Conservation (phyloP, 2,888 invertebrate genomes). For the Nemurella pictetii region DNA sequence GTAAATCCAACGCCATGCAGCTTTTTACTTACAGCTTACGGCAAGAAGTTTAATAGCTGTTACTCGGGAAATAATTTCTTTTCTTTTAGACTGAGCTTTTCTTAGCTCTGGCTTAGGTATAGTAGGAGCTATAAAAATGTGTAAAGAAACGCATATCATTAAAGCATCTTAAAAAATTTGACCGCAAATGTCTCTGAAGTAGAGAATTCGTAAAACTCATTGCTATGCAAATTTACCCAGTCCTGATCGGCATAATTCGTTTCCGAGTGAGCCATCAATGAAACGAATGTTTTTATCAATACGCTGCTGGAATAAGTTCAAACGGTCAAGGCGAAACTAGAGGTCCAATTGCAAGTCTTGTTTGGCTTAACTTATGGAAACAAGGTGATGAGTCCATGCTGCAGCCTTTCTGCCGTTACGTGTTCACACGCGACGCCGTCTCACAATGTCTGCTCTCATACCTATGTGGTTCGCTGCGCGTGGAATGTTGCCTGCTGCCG, state of each 20-base stretch:
- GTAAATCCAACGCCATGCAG: too few species aligned
- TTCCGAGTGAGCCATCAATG: neutral
- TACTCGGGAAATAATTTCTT: too few species aligned
- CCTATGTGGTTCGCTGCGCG: neutral
- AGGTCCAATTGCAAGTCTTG: neutral
- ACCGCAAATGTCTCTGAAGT: neutral
- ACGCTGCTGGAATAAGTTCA: neutral
- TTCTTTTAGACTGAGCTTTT: too few species aligned
- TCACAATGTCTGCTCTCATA: too few species aligned
- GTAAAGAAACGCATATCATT: neutral
- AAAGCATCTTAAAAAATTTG: neutral
- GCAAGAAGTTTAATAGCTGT: neutral
- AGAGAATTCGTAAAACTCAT: neutral
- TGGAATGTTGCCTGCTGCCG: neutral
- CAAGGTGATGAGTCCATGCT: neutral
- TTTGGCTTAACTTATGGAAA: neutral
- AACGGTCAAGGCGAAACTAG: neutral
- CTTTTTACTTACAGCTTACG: too few species aligned
- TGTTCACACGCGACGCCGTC: neutral
- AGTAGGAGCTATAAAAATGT: too few species aligned
- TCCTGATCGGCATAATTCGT: neutral
- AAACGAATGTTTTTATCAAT: neutral
- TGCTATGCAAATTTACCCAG: neutral
- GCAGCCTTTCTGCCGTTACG: neutral
- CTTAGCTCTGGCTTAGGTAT: too few species aligned